These are phyloP conservation scores for Dioctria rufipes DNA, from an alignment of 2,888 invertebrate species.

Conservation along the genomic window DNA sequence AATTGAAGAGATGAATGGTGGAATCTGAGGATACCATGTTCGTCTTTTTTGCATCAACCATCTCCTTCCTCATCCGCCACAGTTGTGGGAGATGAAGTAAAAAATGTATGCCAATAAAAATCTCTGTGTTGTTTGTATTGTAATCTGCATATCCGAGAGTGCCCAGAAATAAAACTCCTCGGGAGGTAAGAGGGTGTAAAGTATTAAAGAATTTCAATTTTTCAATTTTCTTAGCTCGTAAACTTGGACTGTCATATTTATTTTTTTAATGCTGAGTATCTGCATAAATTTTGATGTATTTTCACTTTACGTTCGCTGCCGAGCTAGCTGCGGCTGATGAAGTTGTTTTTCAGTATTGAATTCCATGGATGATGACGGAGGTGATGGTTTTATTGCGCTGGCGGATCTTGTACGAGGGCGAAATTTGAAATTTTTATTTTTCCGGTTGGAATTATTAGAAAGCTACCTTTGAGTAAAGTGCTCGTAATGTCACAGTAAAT, in stretches of 20 bases:
- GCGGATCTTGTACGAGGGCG: neutral
- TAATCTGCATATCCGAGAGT: conserved; percentile 38
- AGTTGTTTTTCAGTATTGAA: conserved; percentile 18
- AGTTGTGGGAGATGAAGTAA: conserved; percentile 4
- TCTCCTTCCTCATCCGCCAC: neutral
- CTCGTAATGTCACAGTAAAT: neutral
- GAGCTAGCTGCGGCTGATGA: neutral
- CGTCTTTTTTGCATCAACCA: no score
- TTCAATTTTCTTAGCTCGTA: conserved; percentile 42
- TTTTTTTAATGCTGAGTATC: neutral
- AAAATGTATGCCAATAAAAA: conserved; percentile 25
- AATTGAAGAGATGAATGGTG: conserved; percentile 20
- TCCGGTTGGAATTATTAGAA: neutral
- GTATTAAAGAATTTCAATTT: conserved; percentile 47
- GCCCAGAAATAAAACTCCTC: neutral
- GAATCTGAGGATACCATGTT: neutral
- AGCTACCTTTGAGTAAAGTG: neutral
- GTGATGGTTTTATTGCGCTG: conserved; percentile 15
- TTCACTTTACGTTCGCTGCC: neutral
- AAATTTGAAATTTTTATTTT: conserved; percentile 27
- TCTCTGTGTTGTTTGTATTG: conserved; percentile 4
- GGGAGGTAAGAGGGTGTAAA: conserved; percentile 26
- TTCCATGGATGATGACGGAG: neutral
- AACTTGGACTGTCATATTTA: conserved; percentile 28
- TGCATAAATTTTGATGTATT: conserved; percentile 40